Evolutionary conservation across 2,113 vertebrate genomes (phyloP).

Genomic region (Orthonyx spaldingii): DNA sequence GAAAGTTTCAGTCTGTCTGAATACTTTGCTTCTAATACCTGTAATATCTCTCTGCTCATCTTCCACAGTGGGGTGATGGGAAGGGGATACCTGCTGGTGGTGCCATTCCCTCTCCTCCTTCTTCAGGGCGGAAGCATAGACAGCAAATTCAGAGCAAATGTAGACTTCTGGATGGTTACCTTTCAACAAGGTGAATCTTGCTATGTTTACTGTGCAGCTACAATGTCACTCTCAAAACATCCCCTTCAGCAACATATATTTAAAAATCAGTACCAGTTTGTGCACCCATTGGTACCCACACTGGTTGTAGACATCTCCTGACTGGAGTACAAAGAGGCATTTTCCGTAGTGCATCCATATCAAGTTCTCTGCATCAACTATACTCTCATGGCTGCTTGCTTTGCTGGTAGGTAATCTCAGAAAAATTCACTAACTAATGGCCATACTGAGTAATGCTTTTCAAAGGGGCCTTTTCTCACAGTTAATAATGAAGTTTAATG

Average conservation of each 20-base stretch:
- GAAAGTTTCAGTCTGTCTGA: neutral
- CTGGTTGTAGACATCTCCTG: neutral
- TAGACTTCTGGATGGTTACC: neutral
- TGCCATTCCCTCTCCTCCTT: neutral
- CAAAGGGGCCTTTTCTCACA: neutral
- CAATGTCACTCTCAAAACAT: neutral
- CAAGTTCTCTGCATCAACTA: neutral
- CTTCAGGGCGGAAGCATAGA: neutral
- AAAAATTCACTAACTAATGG: neutral
- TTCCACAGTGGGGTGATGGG: neutral
- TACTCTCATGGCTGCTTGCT: neutral
- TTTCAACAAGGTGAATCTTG: neutral
- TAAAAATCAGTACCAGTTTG: neutral
- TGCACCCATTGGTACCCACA: neutral
- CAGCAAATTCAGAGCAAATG: neutral
- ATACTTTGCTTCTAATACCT: neutral
- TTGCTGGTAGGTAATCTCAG: neutral
- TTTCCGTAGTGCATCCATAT: neutral
- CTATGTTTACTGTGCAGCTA: neutral
- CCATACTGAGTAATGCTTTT: neutral
- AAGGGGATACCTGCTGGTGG: neutral
- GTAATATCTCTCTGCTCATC: neutral
- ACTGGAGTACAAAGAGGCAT: neutral
- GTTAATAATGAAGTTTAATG: neutral
- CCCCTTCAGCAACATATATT: accelerated